phyloP scores from a whole-genome alignment of 2,888 invertebrate species.

The Hedychridium roseum region DNA sequence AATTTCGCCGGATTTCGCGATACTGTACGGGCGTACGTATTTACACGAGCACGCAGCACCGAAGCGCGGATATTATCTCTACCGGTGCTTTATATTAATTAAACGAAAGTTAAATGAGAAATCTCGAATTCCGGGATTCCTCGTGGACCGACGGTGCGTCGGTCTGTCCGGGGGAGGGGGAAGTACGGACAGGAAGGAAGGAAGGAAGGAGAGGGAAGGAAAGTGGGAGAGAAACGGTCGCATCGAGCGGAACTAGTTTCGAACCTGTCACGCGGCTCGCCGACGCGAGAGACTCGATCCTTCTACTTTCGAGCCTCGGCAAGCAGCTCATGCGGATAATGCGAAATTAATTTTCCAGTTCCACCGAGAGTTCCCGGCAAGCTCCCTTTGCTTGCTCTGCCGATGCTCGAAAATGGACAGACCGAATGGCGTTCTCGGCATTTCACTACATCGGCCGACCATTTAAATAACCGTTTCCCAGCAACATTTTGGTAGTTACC shows the following conservation, averaged over 20 bases:
- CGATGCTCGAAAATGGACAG: background rate
- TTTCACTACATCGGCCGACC: background rate
- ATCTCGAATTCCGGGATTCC: conserved; percentile 35
- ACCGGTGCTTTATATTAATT: conserved; percentile 41
- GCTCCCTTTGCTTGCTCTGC: background rate
- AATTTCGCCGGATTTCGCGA: background rate
- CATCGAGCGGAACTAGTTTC: conserved; percentile 42
- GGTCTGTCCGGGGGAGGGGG: no score
- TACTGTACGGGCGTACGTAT: no score
- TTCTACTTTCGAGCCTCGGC: conserved; percentile 8
- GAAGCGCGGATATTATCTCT: no score
- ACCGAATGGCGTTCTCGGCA: background rate
- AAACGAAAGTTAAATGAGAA: conserved; percentile 49
- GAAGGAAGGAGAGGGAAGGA: conserved; percentile 5
- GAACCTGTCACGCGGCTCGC: conserved; percentile 33
- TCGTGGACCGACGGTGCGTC: no score
- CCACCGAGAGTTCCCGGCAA: background rate
- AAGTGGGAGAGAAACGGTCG: conserved; percentile 21
- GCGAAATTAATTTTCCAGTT: conserved; percentile 35
- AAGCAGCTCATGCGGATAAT: conserved; percentile 25
- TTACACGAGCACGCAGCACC: no score
- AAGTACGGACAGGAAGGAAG: conserved; percentile 12
- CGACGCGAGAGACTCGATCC: conserved; percentile 11
- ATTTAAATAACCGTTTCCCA: background rate
- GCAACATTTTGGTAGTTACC: no score